phyloP scores from a whole-genome alignment of 1,140 invertebrate species.

The Melitaea cinxia region DNA sequence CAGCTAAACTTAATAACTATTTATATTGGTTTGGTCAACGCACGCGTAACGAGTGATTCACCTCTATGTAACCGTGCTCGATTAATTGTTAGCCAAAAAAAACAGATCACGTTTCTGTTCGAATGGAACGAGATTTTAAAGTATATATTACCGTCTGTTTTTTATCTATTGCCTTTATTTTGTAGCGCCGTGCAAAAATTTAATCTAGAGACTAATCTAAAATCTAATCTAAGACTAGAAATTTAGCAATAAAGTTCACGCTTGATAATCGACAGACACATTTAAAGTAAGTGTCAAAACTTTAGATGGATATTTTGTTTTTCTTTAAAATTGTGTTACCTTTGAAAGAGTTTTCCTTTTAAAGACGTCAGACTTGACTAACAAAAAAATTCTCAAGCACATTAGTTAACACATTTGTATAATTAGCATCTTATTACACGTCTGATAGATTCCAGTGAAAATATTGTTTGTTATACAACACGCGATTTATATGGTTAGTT shows the following conservation, averaged over 20 bases:
- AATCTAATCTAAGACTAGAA: background rate
- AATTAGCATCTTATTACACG: background rate
- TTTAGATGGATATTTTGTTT: no score
- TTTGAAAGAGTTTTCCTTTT: no score
- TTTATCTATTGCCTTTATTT: constrained; percentile 4
- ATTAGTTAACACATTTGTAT: no score
- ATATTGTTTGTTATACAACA: background rate
- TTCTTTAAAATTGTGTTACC: no score
- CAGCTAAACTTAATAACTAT: background rate
- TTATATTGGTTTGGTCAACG: background rate
- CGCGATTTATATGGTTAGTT: constrained; percentile 10
- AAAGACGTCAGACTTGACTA: no score
- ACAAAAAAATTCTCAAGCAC: no score
- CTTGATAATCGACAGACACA: no score
- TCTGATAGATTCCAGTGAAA: background rate
- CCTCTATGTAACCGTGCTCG: background rate
- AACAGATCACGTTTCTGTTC: background rate
- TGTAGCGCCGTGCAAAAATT: background rate
- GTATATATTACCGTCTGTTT: background rate
- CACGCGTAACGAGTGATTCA: background rate
- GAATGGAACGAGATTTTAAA: background rate
- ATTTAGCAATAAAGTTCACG: no score
- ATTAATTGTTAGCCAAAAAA: background rate
- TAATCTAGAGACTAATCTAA: background rate
- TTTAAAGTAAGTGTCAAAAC: no score